Percentiles rank a stretch among this genome's conserved stretches.
Conservation (phyloP, 2,888 invertebrate species). For the Nomada ferruginata region DNA sequence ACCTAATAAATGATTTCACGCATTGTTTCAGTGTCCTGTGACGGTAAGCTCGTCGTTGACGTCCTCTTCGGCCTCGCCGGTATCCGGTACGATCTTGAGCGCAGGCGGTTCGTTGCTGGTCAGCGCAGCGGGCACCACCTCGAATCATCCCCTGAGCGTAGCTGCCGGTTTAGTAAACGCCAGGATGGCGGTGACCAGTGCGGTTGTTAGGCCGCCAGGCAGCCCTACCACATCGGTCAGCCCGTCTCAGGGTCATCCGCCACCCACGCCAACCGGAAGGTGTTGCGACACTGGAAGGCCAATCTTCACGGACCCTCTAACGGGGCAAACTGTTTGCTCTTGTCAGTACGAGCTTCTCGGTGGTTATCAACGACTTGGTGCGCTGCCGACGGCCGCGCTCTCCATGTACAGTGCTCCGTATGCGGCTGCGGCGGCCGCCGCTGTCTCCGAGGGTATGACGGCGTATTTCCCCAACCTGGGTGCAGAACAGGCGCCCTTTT, state of each 20-base stretch:
- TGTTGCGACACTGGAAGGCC: conserved; percentile 97
- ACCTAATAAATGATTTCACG: background rate
- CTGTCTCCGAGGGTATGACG: conserved; percentile 89
- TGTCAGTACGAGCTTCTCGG: conserved; percentile 95
- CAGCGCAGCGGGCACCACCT: conserved; percentile 75
- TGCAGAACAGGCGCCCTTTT: conserved; percentile 94
- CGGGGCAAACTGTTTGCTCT: conserved; percentile 95
- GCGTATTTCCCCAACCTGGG: conserved; percentile 94
- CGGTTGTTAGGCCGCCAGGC: conserved; percentile 85
- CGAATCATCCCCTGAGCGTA: conserved; percentile 76
- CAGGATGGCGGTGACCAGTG: conserved; percentile 85
- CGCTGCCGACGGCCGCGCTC: conserved; percentile 88
- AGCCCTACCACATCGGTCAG: conserved; percentile 85
- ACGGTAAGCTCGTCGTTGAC: conserved; percentile 81
- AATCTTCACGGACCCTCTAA: conserved; percentile 95
- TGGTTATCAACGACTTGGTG: conserved; percentile 92
- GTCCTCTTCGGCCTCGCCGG: conserved; percentile 81
- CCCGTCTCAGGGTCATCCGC: conserved; percentile 85
- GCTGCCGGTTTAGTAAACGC: conserved; percentile 80
- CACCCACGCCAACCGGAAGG: conserved; percentile 84
- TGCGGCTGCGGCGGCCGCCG: conserved; percentile 87
- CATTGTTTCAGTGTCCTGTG: conserved; percentile 82
- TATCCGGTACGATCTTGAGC: conserved; percentile 75
- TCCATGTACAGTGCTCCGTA: conserved; percentile 93
- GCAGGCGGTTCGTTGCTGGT: conserved; percentile 76